Conservation (phyloP, 2,888 invertebrate genomes). For the Drosophila siamana region DNA sequence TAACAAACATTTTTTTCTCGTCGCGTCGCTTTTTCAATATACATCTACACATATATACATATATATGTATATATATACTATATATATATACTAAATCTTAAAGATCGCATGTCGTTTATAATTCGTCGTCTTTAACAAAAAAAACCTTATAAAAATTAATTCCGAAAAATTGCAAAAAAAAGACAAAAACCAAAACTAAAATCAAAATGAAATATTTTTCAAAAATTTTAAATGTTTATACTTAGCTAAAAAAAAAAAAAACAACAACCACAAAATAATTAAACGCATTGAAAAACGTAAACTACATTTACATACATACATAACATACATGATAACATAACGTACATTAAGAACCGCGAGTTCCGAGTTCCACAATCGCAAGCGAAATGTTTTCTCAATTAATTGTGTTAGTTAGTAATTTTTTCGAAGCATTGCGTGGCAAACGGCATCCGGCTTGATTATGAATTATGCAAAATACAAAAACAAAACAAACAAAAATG, state of each 20-base stretch:
- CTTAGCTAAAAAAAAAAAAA: constrained; percentile 52
- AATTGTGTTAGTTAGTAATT: neutral
- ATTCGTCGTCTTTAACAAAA: constrained; percentile 59
- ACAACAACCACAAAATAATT: constrained; percentile 14
- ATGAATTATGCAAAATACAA: constrained; percentile 48
- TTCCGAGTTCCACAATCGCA: constrained; percentile 3
- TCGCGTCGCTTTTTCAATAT: constrained; percentile 61
- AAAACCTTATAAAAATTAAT: constrained; percentile 12
- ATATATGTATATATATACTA: constrained; percentile 11
- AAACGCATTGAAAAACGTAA: constrained; percentile 51
- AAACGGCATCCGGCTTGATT: constrained; percentile 17
- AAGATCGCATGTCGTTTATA: constrained; percentile 64
- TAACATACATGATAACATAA: neutral
- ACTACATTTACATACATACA: constrained; percentile 20
- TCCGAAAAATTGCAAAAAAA: constrained; percentile 3
- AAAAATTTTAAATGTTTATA: constrained; percentile 75
- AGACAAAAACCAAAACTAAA: constrained; percentile 31
- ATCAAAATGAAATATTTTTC: constrained; percentile 73
- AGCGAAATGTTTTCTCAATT: constrained; percentile 3
- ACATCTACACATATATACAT: constrained; percentile 33
- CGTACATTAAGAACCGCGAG: neutral
- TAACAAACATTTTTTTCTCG: constrained; percentile 56
- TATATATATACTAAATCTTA: constrained; percentile 30
- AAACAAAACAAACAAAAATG: no score
- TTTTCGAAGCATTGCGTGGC: neutral